These are phyloP conservation scores for Sebastes vulpes DNA, from an alignment of 2,797 vertebrate species.

Conservation along the genomic window DNA sequence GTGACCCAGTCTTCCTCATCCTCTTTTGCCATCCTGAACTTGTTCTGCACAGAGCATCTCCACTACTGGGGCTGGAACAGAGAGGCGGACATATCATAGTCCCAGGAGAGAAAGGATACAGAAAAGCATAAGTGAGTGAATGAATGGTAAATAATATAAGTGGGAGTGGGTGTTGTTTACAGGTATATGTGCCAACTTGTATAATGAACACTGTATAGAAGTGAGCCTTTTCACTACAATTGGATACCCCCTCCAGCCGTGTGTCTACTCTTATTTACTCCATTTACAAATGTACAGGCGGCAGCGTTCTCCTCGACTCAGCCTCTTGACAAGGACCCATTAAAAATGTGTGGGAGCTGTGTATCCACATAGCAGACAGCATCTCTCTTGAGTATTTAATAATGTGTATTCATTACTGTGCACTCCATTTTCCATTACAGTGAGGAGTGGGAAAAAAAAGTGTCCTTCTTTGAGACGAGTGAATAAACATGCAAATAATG, in stretches of 20 bases:
- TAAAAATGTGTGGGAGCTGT: conserved; percentile 45
- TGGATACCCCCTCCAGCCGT: not conserved
- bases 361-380: conserved; percentile 16
- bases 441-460: not conserved
- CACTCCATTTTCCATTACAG: conserved; percentile 42
- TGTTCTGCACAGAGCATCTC: not conserved
- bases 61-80: not conserved
- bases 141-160: not conserved
- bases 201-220: not conserved
- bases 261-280: conserved; percentile 21
- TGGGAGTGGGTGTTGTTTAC: not conserved
- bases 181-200: not conserved
- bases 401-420: conserved; percentile 55
- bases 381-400: conserved; percentile 50
- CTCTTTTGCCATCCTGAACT: not conserved
- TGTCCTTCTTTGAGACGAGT: conserved; percentile 11
- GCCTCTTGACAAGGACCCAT: conserved; percentile 44
- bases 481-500: conserved; percentile 48
- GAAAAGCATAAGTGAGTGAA: not conserved
- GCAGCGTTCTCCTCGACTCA: conserved; percentile 20
- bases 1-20: not conserved
- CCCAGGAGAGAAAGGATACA: not conserved
- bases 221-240: not conserved
- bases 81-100: not conserved
- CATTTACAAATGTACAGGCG: conserved; percentile 18